Evolutionary conservation across 2,888 invertebrate species (phyloP), one percentile per base, ranked within the genome.

Genomic region (Neria commutata): DNA sequence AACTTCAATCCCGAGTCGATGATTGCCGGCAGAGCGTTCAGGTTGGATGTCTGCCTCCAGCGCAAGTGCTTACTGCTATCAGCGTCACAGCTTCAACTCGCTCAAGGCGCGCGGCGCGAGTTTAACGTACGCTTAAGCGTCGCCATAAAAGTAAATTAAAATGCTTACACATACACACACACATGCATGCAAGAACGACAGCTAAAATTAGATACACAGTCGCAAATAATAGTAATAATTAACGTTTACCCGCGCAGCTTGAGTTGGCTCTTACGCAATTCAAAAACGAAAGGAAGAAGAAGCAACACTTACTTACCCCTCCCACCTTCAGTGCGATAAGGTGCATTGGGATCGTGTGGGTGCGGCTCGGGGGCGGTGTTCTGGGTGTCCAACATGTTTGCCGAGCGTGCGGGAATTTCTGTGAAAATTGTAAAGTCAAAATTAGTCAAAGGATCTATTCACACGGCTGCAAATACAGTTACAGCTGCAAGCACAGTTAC

Each of bases 281-380:
- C 11, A 61, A 62, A 64, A 56, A n/a, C 62, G 63, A 78, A 83
- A 54, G 55, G 52, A 55, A 49, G 53, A 72, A 79, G 84, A 85
- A 82, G 83, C 82, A 83, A 85, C 88, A 89, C 88, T 89, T 89
- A 90, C 90, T 90, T 88, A 91, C 91, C 91, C 86, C 89, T 88
- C 83, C 87, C 87, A 77, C 84, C 84, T 78, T 83, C 85, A 81
- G 86, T 86, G 65, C 80, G 79, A 72, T 81, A 81, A 53, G 78
- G 65, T 74, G 80, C 74, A 74, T 77, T 77, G 63, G 78, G 70
- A 71, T 77, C 77, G 60, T 42, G 67, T 58, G 77, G 73, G 64
- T 72, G 76, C 37, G 81, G 78, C 53, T 82, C 82, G 19, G 82
- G 81, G 23, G 78, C 82, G 50, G 80, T 81, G 56, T 82, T 82